phyloP scores from a whole-genome alignment of 2,113 vertebrate genomes.

The Cyanocitta stelleri region DNA sequence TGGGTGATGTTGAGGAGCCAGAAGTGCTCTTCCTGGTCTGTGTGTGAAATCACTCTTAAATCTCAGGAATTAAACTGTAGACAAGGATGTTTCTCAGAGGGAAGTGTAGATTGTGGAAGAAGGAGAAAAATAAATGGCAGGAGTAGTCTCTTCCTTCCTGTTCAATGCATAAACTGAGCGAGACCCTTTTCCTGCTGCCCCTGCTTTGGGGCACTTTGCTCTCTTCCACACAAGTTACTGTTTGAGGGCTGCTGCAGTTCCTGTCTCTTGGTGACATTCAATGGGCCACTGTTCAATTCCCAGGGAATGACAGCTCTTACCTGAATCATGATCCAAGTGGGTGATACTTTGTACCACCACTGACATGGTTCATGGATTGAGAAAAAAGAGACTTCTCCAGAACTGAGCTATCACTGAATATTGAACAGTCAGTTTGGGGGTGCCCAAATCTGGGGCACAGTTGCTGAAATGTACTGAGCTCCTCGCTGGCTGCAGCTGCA shows the following conservation, averaged over 20 bases:
- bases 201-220: not conserved
- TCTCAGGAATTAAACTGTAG: conserved; percentile 29
- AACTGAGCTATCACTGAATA: not conserved
- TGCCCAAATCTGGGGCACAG: not conserved
- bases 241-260: not conserved
- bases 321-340: not conserved
- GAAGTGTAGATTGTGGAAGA: not conserved
- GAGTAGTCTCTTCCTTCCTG: not conserved
- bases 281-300: not conserved
- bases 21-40: not conserved
- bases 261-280: not conserved
- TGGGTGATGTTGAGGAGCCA: not conserved
- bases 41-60: not conserved
- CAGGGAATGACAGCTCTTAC: not conserved
- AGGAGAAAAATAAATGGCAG: not conserved
- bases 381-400: not conserved
- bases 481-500: not conserved
- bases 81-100: not conserved
- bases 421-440: not conserved
- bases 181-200: not conserved
- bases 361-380: not conserved
- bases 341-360: not conserved
- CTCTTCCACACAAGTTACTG: not conserved
- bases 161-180: not conserved
- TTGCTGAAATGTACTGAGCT: conserved; percentile 28